Evolutionary conservation across 2,113 vertebrate species (phyloP).

Genomic region (Falco punctatus): DNA sequence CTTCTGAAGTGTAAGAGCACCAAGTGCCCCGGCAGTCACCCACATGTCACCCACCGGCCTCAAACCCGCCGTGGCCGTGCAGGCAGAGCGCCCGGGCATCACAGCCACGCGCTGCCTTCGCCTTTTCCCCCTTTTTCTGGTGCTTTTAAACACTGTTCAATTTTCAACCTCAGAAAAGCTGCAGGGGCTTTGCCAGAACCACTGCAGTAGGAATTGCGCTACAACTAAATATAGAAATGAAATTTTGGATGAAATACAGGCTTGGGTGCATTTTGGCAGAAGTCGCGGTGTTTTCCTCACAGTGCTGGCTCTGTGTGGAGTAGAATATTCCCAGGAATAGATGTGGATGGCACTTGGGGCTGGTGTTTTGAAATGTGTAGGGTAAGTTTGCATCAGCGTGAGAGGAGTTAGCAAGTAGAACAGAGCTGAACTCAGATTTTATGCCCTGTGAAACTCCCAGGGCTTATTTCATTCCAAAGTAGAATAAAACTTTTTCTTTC

Average conservation of each 20-base stretch:
- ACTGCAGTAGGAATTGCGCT: conserved; percentile 21
- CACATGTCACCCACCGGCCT: not conserved
- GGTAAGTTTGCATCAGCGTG: conserved; percentile 1
- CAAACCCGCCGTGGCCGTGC: not conserved
- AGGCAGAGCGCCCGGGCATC: not conserved
- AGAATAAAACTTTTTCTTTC: not conserved
- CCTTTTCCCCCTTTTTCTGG: not conserved
- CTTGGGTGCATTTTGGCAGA: conserved; percentile 51
- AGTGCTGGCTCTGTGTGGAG: conserved; percentile 4
- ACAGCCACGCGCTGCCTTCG: not conserved
- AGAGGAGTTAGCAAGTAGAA: not conserved
- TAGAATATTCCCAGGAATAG: conserved; percentile 41
- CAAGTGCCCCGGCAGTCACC: too few species aligned
- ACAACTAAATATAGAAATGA: conserved; percentile 41
- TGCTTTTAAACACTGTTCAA: not conserved
- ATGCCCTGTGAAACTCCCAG: not conserved
- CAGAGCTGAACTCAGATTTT: not conserved
- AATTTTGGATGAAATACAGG: conserved; percentile 31
- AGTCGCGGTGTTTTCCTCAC: not conserved
- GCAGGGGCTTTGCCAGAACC: conserved; percentile 31
- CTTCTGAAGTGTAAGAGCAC: not conserved
- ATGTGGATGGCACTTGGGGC: not conserved
- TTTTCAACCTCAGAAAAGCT: not conserved
- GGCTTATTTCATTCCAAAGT: conserved; percentile 1
- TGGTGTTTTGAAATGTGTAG: conserved; percentile 1